Base-by-base conservation (phyloP, 1,140 invertebrate species). In the Megalopta genalis region DNA sequence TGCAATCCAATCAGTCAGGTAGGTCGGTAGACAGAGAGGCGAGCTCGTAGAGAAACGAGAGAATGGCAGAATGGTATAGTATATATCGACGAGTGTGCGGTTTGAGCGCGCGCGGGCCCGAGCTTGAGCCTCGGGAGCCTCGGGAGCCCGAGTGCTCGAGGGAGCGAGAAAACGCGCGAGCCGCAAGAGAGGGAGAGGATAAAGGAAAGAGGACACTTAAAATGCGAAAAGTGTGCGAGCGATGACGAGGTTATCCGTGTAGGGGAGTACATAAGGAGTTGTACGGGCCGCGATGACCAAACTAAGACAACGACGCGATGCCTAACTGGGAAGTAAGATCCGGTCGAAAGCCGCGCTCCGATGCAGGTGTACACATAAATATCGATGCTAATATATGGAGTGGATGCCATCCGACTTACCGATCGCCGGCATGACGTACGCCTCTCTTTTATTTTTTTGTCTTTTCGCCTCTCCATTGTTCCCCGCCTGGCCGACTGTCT, bases 301-400 rank as follows among this genome's bases (percentile, higher is more conserved):
- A 92, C 91, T 91, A 89, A 92, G 91, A 91, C 90, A 90, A 89
- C 90, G 89, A 91, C 88, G 88, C 87, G 88, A 85, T 91, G 84
- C 91, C 91, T 92, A 92, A 92, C 91, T 92, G 90, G 91, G 91
- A 92, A 92, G 91, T 91, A 91, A 91, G 91, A 92, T 92, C 91
- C 91, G 91, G 91, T 92, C 91, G 91, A 91, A 91, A 91, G 90
- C 89, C 88, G 65, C 73, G 80, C 74, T 77, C 81, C 85, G 86
- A 89, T 89, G 90, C 91, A 92, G 91, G 91, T 92, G 91, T 91
- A 91, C 91, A 91, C 91, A 92, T 92, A 92, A 92, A 92, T 92
- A 92, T 92, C 91, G 90, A 92, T 92, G 90, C 91, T 92, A 92
- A 92, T 92, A 88, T 88, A 88, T 85, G 73, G 84, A 84, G 83